Evolutionary conservation across 37 sponge, comb jelly and placozoan genomes (phyloP).

Genomic region (Spongilla lacustris): DNA sequence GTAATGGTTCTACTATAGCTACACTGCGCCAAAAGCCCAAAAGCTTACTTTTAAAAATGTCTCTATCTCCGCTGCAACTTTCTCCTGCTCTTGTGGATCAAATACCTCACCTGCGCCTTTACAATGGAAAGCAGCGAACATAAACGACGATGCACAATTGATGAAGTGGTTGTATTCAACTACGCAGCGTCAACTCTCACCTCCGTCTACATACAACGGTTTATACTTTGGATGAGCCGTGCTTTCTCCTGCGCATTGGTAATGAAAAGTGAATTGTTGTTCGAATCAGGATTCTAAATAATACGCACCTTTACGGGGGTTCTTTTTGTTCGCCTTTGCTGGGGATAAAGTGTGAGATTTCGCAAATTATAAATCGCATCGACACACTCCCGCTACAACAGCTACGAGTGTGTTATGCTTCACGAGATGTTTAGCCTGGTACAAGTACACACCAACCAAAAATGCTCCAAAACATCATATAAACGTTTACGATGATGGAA

Average conservation of each 20-base stretch:
- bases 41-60: background rate
- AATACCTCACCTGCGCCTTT: background rate
- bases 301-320: background rate
- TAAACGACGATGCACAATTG: background rate
- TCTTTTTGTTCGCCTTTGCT: background rate
- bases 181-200: background rate
- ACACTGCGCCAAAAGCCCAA: no score
- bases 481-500: background rate
- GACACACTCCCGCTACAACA: background rate
- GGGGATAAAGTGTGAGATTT: background rate
- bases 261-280: background rate
- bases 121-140: background rate
- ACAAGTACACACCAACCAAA: background rate
- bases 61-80: background rate
- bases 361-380: background rate
- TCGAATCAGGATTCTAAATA: background rate
- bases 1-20: no score
- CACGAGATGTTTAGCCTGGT: background rate
- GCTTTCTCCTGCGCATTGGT: background rate
- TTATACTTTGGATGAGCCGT: background rate
- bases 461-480: background rate
- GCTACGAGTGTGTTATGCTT: background rate
- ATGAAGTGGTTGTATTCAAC: background rate
- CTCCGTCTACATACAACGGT: background rate
- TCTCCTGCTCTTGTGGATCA: slow-evolving; percentile 1